Evolutionary conservation across 2,888 invertebrate genomes (phyloP).

Genomic region (Hartigia nigra): DNA sequence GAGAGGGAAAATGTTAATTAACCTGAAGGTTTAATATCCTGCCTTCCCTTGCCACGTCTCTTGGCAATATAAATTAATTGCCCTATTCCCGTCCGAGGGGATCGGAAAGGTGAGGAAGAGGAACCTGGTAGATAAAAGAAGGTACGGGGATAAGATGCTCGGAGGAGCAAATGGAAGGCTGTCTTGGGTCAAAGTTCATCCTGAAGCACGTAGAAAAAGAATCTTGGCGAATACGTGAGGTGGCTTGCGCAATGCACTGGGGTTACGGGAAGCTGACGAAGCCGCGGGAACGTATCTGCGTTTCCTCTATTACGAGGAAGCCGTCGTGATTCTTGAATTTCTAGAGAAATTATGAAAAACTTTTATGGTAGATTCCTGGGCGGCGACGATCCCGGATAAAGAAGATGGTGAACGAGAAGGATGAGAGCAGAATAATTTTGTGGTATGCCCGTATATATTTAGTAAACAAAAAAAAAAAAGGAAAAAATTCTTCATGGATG

Average conservation of each 20-base stretch:
- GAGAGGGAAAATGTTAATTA: constrained; percentile 5
- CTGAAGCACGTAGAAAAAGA: constrained; percentile 5
- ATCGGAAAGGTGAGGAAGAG: not conserved
- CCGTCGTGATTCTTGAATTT: not conserved
- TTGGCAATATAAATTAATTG: constrained; percentile 8
- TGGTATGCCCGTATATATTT: not conserved
- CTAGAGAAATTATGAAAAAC: not conserved
- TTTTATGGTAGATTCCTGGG: not conserved
- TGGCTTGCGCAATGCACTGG: not conserved
- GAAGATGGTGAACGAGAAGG: not conserved
- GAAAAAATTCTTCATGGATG: not conserved
- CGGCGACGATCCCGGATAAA: not conserved
- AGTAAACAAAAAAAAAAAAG: not conserved
- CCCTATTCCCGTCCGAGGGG: not conserved
- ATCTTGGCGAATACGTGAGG: constrained; percentile 13
- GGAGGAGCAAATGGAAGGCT: not conserved
- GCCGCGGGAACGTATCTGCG: not conserved
- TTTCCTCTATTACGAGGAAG: not conserved
- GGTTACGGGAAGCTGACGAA: not conserved
- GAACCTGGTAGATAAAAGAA: not conserved
- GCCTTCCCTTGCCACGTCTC: not conserved
- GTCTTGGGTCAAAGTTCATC: constrained; percentile 1
- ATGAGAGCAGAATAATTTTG: not conserved
- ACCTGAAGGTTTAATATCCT: not conserved
- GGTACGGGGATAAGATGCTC: not conserved